phyloP scores from a whole-genome alignment of 2,888 invertebrate species.

The Hartigia nigra region DNA sequence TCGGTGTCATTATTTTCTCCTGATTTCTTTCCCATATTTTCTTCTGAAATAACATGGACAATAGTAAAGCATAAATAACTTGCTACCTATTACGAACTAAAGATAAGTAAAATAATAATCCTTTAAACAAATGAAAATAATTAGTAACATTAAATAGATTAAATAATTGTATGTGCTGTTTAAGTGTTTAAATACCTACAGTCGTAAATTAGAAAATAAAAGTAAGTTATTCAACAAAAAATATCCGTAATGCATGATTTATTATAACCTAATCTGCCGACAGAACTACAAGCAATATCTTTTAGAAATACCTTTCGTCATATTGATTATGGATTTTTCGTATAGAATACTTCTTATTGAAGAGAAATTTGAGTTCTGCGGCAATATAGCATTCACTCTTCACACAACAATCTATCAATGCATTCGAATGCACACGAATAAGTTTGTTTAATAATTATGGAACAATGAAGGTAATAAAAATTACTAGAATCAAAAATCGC shows the following conservation, averaged over 20 bases:
- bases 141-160: not conserved
- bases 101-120: not conserved
- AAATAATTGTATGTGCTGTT: not conserved
- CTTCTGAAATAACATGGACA: conserved; percentile 36
- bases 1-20: conserved; percentile 54
- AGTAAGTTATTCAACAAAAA: not conserved
- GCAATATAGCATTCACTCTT: not conserved
- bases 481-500: not conserved
- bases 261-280: conserved; percentile 20
- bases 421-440: not conserved
- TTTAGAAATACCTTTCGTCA: conserved; percentile 21
- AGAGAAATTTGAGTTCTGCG: not conserved
- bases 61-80: not conserved
- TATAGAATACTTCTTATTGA: not conserved
- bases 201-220: not conserved
- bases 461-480: not conserved
- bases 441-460: not conserved
- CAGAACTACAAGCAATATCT: conserved; percentile 1
- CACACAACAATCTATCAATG: not conserved
- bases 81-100: not conserved
- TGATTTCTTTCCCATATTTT: conserved; percentile 52
- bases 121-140: conserved; percentile 1
- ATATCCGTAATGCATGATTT: not conserved
- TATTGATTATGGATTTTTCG: not conserved
- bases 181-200: not conserved